Conservation (phyloP, 2,888 invertebrate genomes). For the Lithophane ornitopus region DNA sequence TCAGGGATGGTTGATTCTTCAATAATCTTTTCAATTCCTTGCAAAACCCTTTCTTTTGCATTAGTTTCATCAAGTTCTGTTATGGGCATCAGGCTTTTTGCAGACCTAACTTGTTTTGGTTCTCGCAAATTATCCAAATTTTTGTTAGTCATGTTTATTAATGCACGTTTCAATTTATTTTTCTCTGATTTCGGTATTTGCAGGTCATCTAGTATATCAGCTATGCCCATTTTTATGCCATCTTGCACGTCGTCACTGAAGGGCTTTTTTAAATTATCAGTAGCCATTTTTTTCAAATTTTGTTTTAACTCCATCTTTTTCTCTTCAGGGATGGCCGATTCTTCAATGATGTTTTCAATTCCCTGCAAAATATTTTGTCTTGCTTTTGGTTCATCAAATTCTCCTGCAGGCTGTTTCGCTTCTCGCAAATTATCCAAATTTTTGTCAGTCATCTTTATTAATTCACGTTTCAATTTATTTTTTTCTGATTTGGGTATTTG, state of each 20-base stretch:
- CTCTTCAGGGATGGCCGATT: not conserved
- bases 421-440: not conserved
- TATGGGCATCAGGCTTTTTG: not conserved
- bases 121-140: not conserved
- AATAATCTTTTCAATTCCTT: not conserved
- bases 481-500: slow-evolving; percentile 37
- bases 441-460: slow-evolving; percentile 14
- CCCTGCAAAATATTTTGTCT: not conserved
- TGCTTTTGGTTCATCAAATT: not conserved
- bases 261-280: not conserved
- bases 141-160: slow-evolving; percentile 19
- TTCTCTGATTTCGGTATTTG: slow-evolving; percentile 38
- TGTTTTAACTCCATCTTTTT: not conserved
- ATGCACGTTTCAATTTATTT: slow-evolving; percentile 36
- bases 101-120: not conserved
- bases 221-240: slow-evolving; percentile 22
- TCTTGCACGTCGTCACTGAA: not conserved
- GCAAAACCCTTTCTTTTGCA: not conserved
- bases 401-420: not conserved
- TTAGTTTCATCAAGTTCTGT: not conserved
- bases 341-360: not conserved
- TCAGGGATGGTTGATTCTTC: not conserved
- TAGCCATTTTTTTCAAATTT: not conserved
- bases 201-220: slow-evolving; percentile 45
- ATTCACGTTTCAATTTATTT: slow-evolving; percentile 36